These are phyloP conservation scores for Lichenostomus cassidix DNA, from an alignment of 2,113 vertebrate species.

Conservation along the genomic window DNA sequence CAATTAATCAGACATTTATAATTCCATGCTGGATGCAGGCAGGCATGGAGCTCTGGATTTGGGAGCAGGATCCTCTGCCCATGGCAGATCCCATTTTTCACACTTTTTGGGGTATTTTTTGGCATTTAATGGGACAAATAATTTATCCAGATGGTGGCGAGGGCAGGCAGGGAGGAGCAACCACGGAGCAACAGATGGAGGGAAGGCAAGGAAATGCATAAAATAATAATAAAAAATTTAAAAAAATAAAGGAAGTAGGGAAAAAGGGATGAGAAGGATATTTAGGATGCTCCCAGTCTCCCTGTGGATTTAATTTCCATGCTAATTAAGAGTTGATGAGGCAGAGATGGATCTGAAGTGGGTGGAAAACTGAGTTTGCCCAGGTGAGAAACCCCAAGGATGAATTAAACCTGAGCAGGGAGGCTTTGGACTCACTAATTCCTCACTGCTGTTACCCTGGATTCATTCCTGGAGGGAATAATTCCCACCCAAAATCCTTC, in stretches of 20 bases:
- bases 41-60: neutral
- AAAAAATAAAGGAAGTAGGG: neutral
- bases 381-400: neutral
- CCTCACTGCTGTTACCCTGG: neutral
- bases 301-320: neutral
- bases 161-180: neutral
- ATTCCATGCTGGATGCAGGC: neutral
- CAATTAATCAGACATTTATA: neutral
- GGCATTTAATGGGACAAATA: conserved; percentile 11
- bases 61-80: neutral
- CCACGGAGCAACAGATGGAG: conserved; percentile 30
- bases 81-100: neutral
- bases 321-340: conserved; percentile 14
- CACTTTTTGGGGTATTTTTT: neutral
- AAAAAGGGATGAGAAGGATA: neutral
- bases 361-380: neutral
- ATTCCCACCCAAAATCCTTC: neutral
- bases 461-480: neutral
- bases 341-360: neutral
- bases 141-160: conserved; percentile 45
- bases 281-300: neutral
- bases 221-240: neutral
- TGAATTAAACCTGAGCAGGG: neutral
- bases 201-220: conserved; percentile 23
- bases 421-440: neutral